Conservation (phyloP, 2,888 invertebrate species). For the Cancer borealis region DNA sequence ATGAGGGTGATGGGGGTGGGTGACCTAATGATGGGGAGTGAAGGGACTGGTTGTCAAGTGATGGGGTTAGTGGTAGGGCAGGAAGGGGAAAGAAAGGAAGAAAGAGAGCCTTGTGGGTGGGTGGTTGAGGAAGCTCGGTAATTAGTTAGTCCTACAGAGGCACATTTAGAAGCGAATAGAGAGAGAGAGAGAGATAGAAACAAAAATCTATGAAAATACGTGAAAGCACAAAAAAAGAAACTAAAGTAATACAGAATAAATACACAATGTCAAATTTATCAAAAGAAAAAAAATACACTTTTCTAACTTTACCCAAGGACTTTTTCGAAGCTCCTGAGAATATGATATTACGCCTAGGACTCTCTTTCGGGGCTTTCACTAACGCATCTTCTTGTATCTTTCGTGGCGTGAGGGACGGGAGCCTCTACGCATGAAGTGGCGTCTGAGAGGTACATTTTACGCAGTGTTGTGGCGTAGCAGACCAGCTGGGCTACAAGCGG, state of each 20-base stretch:
- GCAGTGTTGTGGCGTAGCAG: not conserved
- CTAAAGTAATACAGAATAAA: not conserved
- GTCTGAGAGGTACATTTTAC: not conserved
- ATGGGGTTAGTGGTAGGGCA: not conserved
- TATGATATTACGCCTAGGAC: not conserved
- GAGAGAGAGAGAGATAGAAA: not conserved
- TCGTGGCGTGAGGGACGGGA: not conserved
- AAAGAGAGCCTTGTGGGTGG: not conserved
- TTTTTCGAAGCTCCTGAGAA: not conserved
- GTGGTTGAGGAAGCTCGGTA: not conserved
- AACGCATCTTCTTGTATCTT: not conserved
- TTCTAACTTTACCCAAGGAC: not conserved
- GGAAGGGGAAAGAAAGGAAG: not conserved
- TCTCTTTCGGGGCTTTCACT: not conserved
- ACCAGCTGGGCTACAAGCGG: not conserved
- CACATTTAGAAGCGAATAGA: not conserved
- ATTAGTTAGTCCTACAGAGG: not conserved
- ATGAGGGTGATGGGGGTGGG: conserved; percentile 6
- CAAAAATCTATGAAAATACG: not conserved
- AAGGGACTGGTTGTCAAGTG: conserved; percentile 16
- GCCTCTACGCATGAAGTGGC: not conserved
- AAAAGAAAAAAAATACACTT: not conserved
- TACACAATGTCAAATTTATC: not conserved
- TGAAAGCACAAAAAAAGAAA: not conserved
- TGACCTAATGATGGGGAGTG: conserved; percentile 16